Base-by-base conservation (phyloP, 23 tunicate species). In the Clavelina lepadiformis region DNA sequence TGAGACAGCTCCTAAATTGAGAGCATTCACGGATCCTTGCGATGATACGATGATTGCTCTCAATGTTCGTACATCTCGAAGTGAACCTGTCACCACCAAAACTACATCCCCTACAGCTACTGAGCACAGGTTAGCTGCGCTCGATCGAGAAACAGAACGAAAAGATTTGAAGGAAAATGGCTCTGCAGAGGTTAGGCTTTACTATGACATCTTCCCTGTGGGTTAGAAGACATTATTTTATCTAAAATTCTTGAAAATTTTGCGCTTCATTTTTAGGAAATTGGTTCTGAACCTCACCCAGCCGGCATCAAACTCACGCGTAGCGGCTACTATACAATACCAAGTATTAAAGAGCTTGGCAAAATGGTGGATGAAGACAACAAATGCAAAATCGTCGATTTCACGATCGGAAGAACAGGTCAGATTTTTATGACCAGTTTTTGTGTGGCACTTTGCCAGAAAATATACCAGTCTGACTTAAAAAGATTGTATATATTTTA, bases 311-410 rank as follows among this genome's bases (percentile, higher is more conserved):
- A 33, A 1, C 63, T 91, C 18, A 61, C 74, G 0, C 45, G 89
- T 35, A n/a, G 77, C 28, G 98, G 86, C 1, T 91, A 91, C 45
- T 82, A 74, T 36, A 91, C 98, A 30, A 83, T 73, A 24, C 98
- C 98, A 0, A 46, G 65, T 25, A 41, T 91, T 72, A 62, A 59
- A 3, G 86, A 91, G 5, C 62, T 91, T 0, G 80, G 65, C 2
- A 46, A 60, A 31, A 59, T 33, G 47, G 4, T 35, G 15, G 98
- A 87, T 36, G 53, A 32, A 0, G 65, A 79, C 46, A 80, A 66
- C 24, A 26, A 78, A 25, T 93, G 98, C 50, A 33, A 56, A 27
- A 77, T 83, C 37, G 53, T 52, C n/a, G 76, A 83, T 38, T 91
- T 91, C 65, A 82, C 91, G 22, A 66, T 91, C 23, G 91, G 91